Base-by-base conservation (phyloP, 2,888 invertebrate species). In the Pyrochroa serraticornis region DNA sequence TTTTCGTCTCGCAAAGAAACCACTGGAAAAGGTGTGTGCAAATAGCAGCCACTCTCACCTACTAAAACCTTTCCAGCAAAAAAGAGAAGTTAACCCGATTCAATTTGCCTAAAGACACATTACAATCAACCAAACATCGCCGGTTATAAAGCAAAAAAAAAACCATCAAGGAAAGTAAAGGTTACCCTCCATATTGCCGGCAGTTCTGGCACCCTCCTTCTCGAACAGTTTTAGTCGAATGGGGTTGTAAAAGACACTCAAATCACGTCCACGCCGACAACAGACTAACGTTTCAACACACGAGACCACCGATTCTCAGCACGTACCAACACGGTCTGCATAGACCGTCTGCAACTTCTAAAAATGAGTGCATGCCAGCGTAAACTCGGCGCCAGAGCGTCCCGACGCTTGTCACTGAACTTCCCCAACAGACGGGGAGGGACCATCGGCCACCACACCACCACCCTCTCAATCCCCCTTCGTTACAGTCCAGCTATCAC, bases 301-400 rank as follows among this genome's bases (percentile, higher is more conserved):
- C 53, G 45, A 52, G 37, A 45, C 35, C 42, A 22, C 14, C 34
- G 35, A 44, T 36, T 36, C 44, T 46, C 41, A 41, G 46, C 47
- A 54, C 47, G 45, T 38, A 6, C 32, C 32, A 33, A 39, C 47
- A 54, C 47, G 45, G 32, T n/a, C 32, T 33, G 13, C 51, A 47
- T 35, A 10, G 47, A 46, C 31, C 35, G 37, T 37, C 50, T 41
- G 41, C 43, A 43, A 43, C 32, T n/a, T 13, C 41, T 53, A 46
- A 53, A 52, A 53, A 53, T 33, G 53, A 46, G 76, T 33, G 73
- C 71, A 44, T 75, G 71, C 48, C 65, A 74, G 31, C 73, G 71
- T 10, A 72, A 78, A 51, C 77, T 75, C 69, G 81, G 81, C 75
- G 80, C 79, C 76, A 76, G 75, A 65, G 75, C 80, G 72, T 82